These are phyloP conservation scores for Xylota sylvarum DNA, from an alignment of 2,888 invertebrate species.

Conservation along the genomic window DNA sequence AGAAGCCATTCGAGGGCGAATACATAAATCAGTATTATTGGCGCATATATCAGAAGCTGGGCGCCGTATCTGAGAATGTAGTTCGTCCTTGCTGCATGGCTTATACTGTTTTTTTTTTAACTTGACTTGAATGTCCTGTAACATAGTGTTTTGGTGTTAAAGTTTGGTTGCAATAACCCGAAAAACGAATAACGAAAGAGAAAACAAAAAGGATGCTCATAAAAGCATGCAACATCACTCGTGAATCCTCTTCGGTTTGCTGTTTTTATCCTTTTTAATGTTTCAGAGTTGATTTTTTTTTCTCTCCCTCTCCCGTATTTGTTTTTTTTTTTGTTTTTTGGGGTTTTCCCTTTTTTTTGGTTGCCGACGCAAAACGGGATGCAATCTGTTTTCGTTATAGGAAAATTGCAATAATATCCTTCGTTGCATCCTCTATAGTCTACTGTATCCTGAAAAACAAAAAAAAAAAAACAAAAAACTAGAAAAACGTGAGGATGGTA, in stretches of 20 bases:
- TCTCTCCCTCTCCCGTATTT: too few relatives aligned
- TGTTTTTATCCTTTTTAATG: constrained; percentile 47
- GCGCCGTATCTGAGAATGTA: constrained; percentile 65
- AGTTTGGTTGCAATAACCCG: constrained; percentile 54
- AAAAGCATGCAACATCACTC: constrained; percentile 73
- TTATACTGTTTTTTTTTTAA: constrained; percentile 19
- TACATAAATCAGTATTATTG: constrained; percentile 75
- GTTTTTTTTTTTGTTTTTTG: too few relatives aligned
- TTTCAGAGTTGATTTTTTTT: too few relatives aligned
- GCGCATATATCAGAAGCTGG: constrained; percentile 75
- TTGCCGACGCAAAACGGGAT: constrained; percentile 50
- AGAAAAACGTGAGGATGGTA: neutral
- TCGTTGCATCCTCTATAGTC: constrained; percentile 51
- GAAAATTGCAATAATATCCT: constrained; percentile 76
- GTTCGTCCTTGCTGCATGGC: constrained; percentile 28
- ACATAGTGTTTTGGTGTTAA: constrained; percentile 71
- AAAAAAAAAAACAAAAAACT: neutral
- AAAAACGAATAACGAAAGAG: too few relatives aligned
- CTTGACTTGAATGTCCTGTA: constrained; percentile 68
- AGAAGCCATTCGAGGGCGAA: constrained; percentile 67
- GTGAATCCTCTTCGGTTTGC: constrained; percentile 61
- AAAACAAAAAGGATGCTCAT: constrained; percentile 58
- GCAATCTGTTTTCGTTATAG: constrained; percentile 77
- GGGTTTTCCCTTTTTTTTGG: constrained; percentile 16
- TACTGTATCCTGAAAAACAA: constrained; percentile 22